Evolutionary conservation across 2,888 invertebrate species (phyloP).

Genomic region (Polyommatus iphigenia): DNA sequence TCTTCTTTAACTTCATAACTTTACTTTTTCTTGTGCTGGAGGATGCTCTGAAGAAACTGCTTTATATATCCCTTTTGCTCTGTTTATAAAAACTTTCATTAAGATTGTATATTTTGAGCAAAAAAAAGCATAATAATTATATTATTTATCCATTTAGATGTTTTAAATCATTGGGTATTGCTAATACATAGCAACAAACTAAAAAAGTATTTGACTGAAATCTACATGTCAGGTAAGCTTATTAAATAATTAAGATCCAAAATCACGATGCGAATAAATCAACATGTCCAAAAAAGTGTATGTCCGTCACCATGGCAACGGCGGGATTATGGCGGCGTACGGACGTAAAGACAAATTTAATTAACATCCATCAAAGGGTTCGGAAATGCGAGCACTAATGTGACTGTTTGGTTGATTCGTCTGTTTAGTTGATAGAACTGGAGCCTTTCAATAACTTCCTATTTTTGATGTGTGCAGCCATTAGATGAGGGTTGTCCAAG

Average conservation of each 20-base stretch:
- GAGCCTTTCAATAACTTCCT: background rate
- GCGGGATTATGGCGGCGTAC: slow-evolving; percentile 54
- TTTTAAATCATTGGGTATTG: too few species aligned
- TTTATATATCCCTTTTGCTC: too few species aligned
- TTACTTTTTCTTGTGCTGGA: too few species aligned
- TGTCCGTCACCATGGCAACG: slow-evolving; percentile 41
- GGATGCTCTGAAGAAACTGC: too few species aligned
- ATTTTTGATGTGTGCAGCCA: too few species aligned
- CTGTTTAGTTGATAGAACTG: slow-evolving; percentile 16
- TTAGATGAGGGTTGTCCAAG: too few species aligned
- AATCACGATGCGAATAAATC: slow-evolving; percentile 3
- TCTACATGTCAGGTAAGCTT: background rate
- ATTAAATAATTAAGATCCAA: background rate
- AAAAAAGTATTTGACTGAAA: background rate
- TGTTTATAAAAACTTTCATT: too few species aligned
- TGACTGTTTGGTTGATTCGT: slow-evolving; percentile 34
- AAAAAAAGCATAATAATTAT: too few species aligned
- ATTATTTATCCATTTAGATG: too few species aligned
- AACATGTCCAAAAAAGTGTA: slow-evolving; percentile 18
- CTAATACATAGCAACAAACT: too few species aligned
- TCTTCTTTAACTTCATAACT: background rate
- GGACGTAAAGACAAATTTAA: slow-evolving; percentile 63
- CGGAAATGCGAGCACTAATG: slow-evolving; percentile 34
- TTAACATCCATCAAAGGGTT: slow-evolving; percentile 46
- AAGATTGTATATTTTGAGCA: too few species aligned